Evolutionary conservation across 2,113 vertebrate species (phyloP).

Genomic region (Bagarius yarrelli): DNA sequence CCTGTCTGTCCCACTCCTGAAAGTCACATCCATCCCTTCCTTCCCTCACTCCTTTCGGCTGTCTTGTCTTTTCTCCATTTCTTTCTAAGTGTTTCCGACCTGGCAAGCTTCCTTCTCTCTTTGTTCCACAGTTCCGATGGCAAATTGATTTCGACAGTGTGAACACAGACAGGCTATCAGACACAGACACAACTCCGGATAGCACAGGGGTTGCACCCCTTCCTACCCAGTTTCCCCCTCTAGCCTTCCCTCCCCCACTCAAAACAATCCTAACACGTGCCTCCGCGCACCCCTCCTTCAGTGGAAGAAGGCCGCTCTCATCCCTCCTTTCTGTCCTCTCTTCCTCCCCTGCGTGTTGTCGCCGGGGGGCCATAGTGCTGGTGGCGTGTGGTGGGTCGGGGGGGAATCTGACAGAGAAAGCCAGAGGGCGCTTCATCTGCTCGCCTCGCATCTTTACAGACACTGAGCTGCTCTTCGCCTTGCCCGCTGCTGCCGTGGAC

Average conservation of each 20-base stretch:
- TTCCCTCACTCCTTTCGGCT: constrained; percentile 62
- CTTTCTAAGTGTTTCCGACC: constrained; percentile 79
- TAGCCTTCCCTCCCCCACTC: constrained; percentile 47
- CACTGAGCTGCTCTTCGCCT: constrained; percentile 68
- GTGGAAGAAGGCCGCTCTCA: constrained; percentile 73
- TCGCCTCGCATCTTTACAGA: constrained; percentile 73
- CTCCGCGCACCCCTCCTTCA: constrained; percentile 68
- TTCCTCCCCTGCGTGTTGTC: constrained; percentile 63
- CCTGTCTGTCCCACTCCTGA: constrained; percentile 55
- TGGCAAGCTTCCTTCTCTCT: constrained; percentile 91
- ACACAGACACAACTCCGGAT: constrained; percentile 79
- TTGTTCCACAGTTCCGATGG: constrained; percentile 94
- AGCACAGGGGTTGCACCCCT: constrained; percentile 69
- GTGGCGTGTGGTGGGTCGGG: constrained; percentile 77
- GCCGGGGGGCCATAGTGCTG: constrained; percentile 70
- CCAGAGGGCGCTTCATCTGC: constrained; percentile 69
- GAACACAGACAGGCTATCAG: constrained; percentile 85
- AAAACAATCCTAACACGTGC: constrained; percentile 51
- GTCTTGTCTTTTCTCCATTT: constrained; percentile 75
- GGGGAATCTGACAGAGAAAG: constrained; percentile 72
- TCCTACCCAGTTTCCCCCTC: constrained; percentile 45
- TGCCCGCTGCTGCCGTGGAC: constrained; percentile 66
- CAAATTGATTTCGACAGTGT: constrained; percentile 99
- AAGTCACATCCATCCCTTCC: constrained; percentile 57
- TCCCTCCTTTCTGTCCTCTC: constrained; percentile 78